Percentiles rank a stretch among this genome's conserved stretches.
phyloP scores from a whole-genome alignment of 1,140 invertebrate genomes.

The Drosophila sturtevanti region DNA sequence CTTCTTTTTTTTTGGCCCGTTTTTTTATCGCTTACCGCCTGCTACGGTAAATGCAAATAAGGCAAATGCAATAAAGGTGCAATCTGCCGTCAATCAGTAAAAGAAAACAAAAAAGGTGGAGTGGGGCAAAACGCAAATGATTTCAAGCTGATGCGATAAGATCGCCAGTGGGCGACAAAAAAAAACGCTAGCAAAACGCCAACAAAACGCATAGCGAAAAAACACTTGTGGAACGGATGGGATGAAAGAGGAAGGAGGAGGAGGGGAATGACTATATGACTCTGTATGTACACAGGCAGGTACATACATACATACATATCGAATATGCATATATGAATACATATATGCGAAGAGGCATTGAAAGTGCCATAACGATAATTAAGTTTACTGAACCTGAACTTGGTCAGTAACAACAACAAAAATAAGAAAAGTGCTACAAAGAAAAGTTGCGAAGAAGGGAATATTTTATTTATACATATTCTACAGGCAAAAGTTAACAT shows the following conservation, averaged over 20 bases:
- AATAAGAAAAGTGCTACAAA: not conserved
- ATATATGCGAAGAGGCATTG: slow-evolving; percentile 10
- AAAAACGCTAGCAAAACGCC: slow-evolving; percentile 37
- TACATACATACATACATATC: not conserved
- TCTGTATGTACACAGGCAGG: slow-evolving; percentile 15
- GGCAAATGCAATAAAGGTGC: slow-evolving; percentile 40
- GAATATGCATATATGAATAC: not conserved
- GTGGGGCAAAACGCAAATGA: slow-evolving; percentile 31
- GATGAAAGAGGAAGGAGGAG: not conserved
- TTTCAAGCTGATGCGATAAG: slow-evolving; percentile 34
- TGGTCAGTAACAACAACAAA: not conserved
- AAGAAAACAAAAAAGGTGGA: slow-evolving; percentile 15
- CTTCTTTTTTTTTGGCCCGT: slow-evolving; percentile 2
- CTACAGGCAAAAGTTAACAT: not conserved
- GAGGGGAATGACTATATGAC: slow-evolving; percentile 19
- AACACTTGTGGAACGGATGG: not conserved
- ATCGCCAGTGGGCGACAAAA: slow-evolving; percentile 41
- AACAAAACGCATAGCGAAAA: slow-evolving; percentile 37
- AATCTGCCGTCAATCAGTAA: slow-evolving; percentile 46
- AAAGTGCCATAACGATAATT: slow-evolving; percentile 14
- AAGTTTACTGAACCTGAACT: slow-evolving; percentile 16
- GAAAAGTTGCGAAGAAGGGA: not conserved
- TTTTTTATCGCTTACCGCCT: slow-evolving; percentile 39
- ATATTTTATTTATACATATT: not conserved
- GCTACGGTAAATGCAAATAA: slow-evolving; percentile 50